phyloP scores from a whole-genome alignment of 2,888 invertebrate genomes.

The Cancer borealis region DNA sequence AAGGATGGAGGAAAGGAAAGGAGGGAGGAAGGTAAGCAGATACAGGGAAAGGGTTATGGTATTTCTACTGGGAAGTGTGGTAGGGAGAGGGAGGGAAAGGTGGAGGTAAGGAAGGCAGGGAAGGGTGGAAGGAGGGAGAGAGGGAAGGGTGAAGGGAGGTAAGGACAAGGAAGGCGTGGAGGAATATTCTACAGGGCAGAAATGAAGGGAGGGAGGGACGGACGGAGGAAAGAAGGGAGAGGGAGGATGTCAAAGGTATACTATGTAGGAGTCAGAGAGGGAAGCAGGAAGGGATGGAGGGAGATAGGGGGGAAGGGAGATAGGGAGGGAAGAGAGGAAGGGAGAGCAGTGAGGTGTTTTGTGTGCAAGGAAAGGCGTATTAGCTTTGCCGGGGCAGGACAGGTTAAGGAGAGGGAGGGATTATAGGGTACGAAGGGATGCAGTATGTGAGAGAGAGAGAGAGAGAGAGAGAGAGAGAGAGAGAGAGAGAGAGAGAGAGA shows the following conservation, averaged over 20 bases:
- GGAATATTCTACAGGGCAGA: background rate
- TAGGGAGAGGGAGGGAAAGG: background rate
- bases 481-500: conserved; percentile 5
- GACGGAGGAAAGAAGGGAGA: background rate
- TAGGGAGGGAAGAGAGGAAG: background rate
- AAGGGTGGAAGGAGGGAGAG: background rate
- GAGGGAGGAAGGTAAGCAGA: background rate
- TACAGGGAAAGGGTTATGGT: background rate
- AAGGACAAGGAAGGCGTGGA: background rate
- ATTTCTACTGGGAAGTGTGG: background rate
- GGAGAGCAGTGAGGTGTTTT: background rate
- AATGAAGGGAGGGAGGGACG: background rate
- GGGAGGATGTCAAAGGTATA: background rate
- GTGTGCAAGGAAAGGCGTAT: background rate
- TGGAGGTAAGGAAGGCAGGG: background rate
- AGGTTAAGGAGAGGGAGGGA: background rate
- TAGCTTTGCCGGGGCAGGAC: background rate
- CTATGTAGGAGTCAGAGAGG: background rate
- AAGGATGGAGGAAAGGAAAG: background rate
- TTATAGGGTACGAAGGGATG: background rate
- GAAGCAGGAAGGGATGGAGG: background rate
- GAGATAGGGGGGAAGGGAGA: background rate
- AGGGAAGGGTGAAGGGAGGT: background rate
- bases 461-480: conserved; percentile 15
- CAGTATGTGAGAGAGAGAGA: background rate